A percentile compares a stretch with the other conserved stretches of the same genome.
Evolutionary conservation across 2,888 invertebrate genomes (phyloP).

Genomic region (Conomelus anceps): DNA sequence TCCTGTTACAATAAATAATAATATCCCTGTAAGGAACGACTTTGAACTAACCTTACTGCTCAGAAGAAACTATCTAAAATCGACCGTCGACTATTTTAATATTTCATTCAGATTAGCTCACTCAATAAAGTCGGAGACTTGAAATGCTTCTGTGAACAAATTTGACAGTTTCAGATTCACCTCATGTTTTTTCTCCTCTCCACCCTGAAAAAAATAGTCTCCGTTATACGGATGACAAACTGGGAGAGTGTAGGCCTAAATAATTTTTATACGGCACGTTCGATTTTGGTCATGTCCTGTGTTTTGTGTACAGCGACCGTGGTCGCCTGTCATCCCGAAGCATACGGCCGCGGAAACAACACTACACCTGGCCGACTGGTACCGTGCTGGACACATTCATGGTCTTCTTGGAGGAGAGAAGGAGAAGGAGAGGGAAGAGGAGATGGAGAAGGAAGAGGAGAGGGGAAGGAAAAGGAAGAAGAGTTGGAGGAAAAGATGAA

Average conservation of each 20-base stretch:
- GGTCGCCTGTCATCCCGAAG: not conserved
- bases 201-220: not conserved
- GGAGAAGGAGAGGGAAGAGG: not conserved
- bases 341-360: not conserved
- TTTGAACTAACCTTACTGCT: too few species aligned
- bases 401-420: not conserved
- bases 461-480: not conserved
- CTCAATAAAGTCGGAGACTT: not conserved
- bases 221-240: not conserved
- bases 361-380: not conserved
- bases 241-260: not conserved
- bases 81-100: too few species aligned
- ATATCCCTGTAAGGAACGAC: too few species aligned
- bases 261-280: not conserved
- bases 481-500: not conserved
- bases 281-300: not conserved
- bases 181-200: not conserved
- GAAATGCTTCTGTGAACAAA: not conserved
- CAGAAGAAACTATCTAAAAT: too few species aligned
- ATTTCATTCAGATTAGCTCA: too few species aligned
- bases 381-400: not conserved
- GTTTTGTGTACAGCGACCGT: not conserved
- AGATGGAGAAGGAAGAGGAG: not conserved
- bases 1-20: too few species aligned
- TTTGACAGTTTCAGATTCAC: not conserved